phyloP scores from a whole-genome alignment of 2,113 vertebrate species.

The Formicarius rufipectus region DNA sequence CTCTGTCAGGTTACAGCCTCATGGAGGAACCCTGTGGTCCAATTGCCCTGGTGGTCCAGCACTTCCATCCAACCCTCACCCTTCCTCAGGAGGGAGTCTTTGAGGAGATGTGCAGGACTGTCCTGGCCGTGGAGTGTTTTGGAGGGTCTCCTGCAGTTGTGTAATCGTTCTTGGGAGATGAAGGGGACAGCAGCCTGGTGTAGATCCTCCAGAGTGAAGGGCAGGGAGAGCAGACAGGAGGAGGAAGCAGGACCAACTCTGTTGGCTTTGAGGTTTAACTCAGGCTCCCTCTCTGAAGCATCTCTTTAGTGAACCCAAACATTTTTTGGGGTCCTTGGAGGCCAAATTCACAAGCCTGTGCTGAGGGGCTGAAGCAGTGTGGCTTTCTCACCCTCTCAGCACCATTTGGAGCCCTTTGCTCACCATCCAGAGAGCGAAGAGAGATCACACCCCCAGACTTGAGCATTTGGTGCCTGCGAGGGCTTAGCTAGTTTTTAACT shows the following conservation, averaged over 20 bases:
- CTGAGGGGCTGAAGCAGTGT: background rate
- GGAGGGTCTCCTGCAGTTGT: background rate
- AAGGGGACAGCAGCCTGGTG: fast-evolving
- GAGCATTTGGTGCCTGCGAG: background rate
- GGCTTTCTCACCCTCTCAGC: background rate
- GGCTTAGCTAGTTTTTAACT: background rate
- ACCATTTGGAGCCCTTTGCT: background rate
- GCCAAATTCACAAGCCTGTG: background rate
- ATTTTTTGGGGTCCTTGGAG: background rate
- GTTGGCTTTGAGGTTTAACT: background rate
- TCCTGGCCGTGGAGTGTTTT: background rate
- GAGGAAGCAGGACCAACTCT: background rate
- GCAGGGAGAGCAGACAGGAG: background rate
- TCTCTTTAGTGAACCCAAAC: background rate
- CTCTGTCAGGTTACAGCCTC: background rate
- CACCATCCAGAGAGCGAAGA: background rate
- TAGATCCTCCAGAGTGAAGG: background rate
- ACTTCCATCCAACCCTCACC: no score
- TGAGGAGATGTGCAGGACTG: background rate
- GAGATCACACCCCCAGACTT: background rate
- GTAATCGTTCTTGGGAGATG: background rate
- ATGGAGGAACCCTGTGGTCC: background rate
- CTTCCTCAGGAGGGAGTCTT: fast-evolving
- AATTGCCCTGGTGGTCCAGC: background rate
- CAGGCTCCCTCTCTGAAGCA: background rate